phyloP scores from a whole-genome alignment of 2,797 vertebrate genomes.

The Platalea minor region DNA sequence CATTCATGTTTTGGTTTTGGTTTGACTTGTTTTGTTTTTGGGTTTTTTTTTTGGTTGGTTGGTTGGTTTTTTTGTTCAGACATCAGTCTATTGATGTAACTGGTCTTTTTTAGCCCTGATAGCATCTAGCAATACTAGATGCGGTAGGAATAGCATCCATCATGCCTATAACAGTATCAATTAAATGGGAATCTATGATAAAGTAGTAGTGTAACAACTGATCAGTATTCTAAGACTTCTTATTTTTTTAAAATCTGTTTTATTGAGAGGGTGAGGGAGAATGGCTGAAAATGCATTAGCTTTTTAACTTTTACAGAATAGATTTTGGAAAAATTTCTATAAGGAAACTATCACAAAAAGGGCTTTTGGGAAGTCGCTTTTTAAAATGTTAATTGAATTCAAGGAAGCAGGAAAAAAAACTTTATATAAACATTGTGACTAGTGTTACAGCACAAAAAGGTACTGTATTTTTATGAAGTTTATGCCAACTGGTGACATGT shows the following conservation, averaged over 20 bases:
- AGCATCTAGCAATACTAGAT: not conserved
- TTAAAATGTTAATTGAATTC: constrained; percentile 31
- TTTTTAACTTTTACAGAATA: constrained; percentile 53
- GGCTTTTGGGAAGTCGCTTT: constrained; percentile 26
- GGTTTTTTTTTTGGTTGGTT: too few relatives aligned
- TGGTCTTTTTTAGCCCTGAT: not conserved
- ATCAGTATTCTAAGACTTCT: constrained; percentile 57
- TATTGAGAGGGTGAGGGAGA: constrained; percentile 35
- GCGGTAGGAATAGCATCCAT: not conserved
- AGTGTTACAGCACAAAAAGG: constrained; percentile 54
- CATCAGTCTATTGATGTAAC: not conserved
- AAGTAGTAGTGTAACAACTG: constrained; percentile 43
- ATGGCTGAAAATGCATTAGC: constrained; percentile 28
- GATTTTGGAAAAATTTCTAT: constrained; percentile 51
- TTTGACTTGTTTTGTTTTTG: not conserved
- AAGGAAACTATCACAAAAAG: constrained; percentile 29
- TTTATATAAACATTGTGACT: constrained; percentile 64
- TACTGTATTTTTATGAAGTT: constrained; percentile 80
- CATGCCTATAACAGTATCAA: not conserved
- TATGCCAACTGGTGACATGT: constrained; percentile 75
- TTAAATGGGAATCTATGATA: not conserved
- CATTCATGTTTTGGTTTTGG: not conserved
- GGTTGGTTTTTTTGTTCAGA: not conserved
- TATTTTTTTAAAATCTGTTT: constrained; percentile 66
- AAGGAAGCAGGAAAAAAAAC: constrained; percentile 14